Percentiles rank a stretch among this genome's conserved stretches.
These are phyloP conservation scores for Schmidtea mediterranea DNA, from an alignment of 1,140 invertebrate genomes.

Conservation along the genomic window DNA sequence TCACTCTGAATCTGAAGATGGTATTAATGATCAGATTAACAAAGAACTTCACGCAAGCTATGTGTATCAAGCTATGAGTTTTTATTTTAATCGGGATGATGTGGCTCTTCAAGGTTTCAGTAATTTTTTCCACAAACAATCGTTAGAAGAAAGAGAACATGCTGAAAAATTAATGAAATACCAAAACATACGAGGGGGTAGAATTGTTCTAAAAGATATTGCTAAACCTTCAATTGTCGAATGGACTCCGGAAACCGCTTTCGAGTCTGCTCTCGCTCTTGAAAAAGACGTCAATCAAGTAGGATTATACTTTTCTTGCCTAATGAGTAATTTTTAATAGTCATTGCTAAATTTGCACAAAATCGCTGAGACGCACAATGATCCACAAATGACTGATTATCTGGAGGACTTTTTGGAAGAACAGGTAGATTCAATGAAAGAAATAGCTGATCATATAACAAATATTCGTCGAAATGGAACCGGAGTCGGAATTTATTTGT, in stretches of 20 bases:
- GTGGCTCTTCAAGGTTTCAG: conserved; percentile 42
- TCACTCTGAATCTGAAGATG: too few species aligned
- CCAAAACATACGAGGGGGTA: conserved; percentile 50
- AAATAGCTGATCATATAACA: conserved; percentile 33
- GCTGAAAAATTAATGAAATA: conserved; percentile 45
- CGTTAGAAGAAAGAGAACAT: conserved; percentile 46
- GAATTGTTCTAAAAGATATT: conserved; percentile 24
- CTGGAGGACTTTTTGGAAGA: conserved; percentile 31
- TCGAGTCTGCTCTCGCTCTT: neutral
- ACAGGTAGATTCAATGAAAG: conserved; percentile 34
- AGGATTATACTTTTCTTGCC: too few species aligned
- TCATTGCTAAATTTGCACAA: conserved; percentile 38
- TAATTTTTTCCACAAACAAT: conserved; percentile 42
- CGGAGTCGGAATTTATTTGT: conserved; percentile 36
- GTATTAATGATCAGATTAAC: too few species aligned
- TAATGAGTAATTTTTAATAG: too few species aligned
- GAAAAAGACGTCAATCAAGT: neutral
- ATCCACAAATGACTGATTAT: conserved; percentile 18
- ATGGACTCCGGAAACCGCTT: neutral
- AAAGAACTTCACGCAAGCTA: neutral
- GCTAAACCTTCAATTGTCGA: conserved; percentile 24
- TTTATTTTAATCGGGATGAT: conserved; percentile 46
- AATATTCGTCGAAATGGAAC: conserved; percentile 34
- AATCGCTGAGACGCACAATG: conserved; percentile 36
- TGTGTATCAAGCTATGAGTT: neutral